A percentile compares a stretch with the other conserved stretches of the same genome.
These are phyloP conservation scores for Poecilia latipinna DNA, from an alignment of 2,113 vertebrate genomes.

Conservation along the genomic window DNA sequence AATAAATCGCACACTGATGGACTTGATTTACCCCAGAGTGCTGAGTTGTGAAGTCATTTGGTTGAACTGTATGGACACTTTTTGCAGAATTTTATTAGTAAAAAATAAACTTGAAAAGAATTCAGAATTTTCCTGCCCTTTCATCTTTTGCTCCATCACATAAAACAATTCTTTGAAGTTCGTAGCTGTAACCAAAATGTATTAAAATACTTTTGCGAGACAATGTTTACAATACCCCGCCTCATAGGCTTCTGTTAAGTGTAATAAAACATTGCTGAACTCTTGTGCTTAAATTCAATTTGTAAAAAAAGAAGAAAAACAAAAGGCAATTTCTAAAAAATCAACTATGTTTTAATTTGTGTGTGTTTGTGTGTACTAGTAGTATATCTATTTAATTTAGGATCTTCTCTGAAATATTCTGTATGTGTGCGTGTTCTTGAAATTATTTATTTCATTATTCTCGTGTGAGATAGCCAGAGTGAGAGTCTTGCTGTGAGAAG, in stretches of 20 bases:
- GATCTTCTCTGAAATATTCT: neutral
- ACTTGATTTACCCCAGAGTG: too few species aligned
- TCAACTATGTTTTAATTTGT: neutral
- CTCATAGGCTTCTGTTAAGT: neutral
- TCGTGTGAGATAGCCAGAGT: slow-evolving; percentile 48
- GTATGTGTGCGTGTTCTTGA: slow-evolving; percentile 21
- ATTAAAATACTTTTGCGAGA: neutral
- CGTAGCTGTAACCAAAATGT: neutral
- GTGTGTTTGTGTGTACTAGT: neutral
- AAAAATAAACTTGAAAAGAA: too few species aligned
- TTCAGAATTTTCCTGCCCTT: too few species aligned
- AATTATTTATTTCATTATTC: slow-evolving; percentile 62
- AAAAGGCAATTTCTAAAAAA: too few species aligned
- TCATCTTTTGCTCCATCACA: too few species aligned
- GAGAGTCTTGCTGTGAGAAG: slow-evolving; percentile 55
- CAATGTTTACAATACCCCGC: neutral
- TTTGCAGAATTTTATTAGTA: too few species aligned
- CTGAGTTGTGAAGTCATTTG: too few species aligned
- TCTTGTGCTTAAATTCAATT: neutral
- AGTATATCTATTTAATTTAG: too few species aligned
- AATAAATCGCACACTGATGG: too few species aligned
- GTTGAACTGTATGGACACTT: too few species aligned
- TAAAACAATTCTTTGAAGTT: neutral
- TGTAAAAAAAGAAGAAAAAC: too few species aligned
- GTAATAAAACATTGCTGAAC: neutral